A percentile compares a stretch with the other conserved stretches of the same genome.
These are phyloP conservation scores for Cephalotes varians DNA, from an alignment of 2,888 invertebrate species.

Conservation along the genomic window DNA sequence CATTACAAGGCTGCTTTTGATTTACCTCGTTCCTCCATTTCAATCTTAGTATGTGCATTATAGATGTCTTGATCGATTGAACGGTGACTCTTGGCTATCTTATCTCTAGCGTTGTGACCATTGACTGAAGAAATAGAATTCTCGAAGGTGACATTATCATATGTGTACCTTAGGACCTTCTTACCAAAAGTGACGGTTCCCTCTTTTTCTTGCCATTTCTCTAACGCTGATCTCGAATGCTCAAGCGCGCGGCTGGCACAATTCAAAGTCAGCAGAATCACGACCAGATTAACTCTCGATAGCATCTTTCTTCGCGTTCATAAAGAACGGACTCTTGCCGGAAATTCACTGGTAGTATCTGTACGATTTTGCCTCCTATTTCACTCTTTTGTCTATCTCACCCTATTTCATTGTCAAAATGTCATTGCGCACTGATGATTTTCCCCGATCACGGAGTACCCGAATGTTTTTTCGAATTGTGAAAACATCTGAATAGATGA, in stretches of 20 bases:
- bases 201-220: conserved; percentile 18
- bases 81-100: conserved; percentile 1
- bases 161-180: conserved; percentile 50
- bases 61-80: neutral
- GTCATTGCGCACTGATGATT: conserved; percentile 13
- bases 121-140: neutral
- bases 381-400: conserved; percentile 25
- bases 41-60: conserved; percentile 44
- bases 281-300: conserved; percentile 79
- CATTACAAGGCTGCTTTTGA: neutral
- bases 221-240: conserved; percentile 12
- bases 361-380: conserved; percentile 11
- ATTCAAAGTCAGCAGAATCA: conserved; percentile 73
- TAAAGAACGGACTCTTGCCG: conserved; percentile 38
- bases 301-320: conserved; percentile 64
- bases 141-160: conserved; percentile 42
- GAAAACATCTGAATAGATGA: conserved; percentile 40
- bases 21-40: conserved; percentile 53
- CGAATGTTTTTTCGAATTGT: conserved; percentile 9
- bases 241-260: conserved; percentile 56
- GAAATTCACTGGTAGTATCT: conserved; percentile 8
- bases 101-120: conserved; percentile 13
- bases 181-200: conserved; percentile 34
- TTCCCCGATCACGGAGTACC: conserved; percentile 8
- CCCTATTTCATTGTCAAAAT: conserved; percentile 53